These are phyloP conservation scores for Ceyx margarethae DNA, from an alignment of 2,113 vertebrate genomes.

Conservation along the genomic window DNA sequence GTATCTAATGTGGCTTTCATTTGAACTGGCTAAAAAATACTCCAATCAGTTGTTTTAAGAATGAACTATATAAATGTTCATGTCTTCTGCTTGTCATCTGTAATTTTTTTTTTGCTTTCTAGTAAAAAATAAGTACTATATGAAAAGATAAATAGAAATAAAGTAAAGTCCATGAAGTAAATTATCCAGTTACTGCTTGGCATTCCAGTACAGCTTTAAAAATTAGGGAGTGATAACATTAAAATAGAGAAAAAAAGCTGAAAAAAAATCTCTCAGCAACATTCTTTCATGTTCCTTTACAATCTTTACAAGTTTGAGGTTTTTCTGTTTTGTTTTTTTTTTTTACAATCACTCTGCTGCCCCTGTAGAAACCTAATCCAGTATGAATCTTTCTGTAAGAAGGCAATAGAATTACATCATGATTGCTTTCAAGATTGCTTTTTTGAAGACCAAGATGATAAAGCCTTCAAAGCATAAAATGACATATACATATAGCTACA, in stretches of 20 bases:
- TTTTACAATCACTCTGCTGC: background rate
- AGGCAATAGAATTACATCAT: background rate
- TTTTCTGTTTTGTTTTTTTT: background rate
- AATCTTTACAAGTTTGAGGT: background rate
- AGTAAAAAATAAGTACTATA: background rate
- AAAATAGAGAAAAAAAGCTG: background rate
- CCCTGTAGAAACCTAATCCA: background rate
- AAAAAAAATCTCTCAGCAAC: background rate
- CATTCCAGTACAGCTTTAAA: background rate
- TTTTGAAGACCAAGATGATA: background rate
- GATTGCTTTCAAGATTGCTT: background rate
- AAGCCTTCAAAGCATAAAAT: background rate
- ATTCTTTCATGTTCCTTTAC: background rate
- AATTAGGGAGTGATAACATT: background rate
- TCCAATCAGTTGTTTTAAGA: background rate
- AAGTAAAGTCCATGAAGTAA: background rate
- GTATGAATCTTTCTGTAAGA: conserved; percentile 1
- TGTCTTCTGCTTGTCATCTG: conserved; percentile 20
- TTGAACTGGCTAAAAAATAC: background rate
- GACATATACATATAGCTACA: background rate
- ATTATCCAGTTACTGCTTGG: background rate
- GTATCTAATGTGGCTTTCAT: conserved; percentile 22
- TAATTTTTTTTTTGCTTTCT: background rate
- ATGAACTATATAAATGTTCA: conserved; percentile 28
- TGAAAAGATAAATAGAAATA: conserved; percentile 7